phyloP scores from a whole-genome alignment of 2,113 vertebrate species.

The Ifrita kowaldi region DNA sequence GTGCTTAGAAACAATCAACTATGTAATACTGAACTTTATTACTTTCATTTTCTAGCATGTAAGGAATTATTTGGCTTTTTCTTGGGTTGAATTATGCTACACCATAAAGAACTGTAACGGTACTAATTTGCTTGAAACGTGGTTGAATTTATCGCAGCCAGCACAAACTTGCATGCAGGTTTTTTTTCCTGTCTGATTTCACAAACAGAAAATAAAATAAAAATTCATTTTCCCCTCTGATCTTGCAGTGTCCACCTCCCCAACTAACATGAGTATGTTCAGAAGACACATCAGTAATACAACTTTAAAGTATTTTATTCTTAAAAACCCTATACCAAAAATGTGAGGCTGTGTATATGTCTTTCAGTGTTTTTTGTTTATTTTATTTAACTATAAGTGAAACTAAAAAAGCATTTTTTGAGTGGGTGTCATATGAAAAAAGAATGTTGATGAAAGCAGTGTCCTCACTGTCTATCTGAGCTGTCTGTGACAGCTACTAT shows the following conservation, averaged over 20 bases:
- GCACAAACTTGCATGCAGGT: background rate
- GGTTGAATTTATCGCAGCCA: background rate
- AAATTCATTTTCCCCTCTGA: background rate
- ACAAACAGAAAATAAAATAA: background rate
- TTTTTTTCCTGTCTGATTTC: background rate
- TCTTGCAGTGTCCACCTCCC: background rate
- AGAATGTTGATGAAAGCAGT: background rate
- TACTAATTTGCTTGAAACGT: conserved; percentile 47
- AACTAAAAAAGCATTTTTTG: background rate
- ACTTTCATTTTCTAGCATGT: background rate
- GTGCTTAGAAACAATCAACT: conserved; percentile 24
- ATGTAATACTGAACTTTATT: background rate
- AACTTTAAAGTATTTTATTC: background rate
- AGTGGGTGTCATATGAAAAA: background rate
- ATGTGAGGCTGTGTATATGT: background rate
- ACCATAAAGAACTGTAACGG: background rate
- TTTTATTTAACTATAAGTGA: background rate
- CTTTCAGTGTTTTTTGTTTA: background rate
- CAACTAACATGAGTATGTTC: background rate
- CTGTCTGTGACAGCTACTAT: background rate
- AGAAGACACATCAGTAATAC: background rate
- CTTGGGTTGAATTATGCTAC: background rate
- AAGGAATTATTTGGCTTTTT: conserved; percentile 4
- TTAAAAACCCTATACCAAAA: background rate
- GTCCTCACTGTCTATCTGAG: background rate